Conservation (phyloP, 2,797 vertebrate species). For the Margarornis squamiger region DNA sequence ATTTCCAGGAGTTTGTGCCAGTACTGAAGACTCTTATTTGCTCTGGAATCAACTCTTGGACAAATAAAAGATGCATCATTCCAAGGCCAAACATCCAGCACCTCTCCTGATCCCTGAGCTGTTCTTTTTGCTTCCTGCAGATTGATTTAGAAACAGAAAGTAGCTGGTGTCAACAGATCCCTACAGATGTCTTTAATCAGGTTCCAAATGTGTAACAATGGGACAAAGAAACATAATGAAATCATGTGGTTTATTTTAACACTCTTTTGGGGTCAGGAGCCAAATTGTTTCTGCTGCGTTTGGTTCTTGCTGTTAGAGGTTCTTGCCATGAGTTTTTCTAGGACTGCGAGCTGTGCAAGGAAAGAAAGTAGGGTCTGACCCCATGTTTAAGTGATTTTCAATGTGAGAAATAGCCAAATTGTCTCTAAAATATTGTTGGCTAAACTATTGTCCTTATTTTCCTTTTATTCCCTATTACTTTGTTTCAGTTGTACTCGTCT, state of each 20-base stretch:
- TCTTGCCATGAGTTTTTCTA: neutral
- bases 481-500: neutral
- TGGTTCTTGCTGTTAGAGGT: neutral
- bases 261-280: constrained; percentile 13
- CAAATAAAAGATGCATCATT: neutral
- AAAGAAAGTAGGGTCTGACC: neutral
- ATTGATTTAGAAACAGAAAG: constrained; percentile 21
- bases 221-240: neutral
- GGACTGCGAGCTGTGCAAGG: neutral
- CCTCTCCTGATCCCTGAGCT: neutral
- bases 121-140: neutral
- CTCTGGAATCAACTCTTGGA: neutral
- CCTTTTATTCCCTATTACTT: neutral
- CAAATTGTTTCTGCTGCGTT: neutral
- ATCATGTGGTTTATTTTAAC: constrained; percentile 5
- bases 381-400: neutral
- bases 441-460: neutral
- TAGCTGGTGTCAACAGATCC: neutral
- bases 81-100: neutral
- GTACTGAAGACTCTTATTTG: neutral
- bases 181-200: constrained; percentile 37
- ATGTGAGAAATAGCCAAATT: neutral
- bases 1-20: neutral
- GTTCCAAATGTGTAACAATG: constrained; percentile 25
- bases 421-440: neutral